phyloP scores from a whole-genome alignment of 1,140 invertebrate genomes.

The Scaptomyza hsui region DNA sequence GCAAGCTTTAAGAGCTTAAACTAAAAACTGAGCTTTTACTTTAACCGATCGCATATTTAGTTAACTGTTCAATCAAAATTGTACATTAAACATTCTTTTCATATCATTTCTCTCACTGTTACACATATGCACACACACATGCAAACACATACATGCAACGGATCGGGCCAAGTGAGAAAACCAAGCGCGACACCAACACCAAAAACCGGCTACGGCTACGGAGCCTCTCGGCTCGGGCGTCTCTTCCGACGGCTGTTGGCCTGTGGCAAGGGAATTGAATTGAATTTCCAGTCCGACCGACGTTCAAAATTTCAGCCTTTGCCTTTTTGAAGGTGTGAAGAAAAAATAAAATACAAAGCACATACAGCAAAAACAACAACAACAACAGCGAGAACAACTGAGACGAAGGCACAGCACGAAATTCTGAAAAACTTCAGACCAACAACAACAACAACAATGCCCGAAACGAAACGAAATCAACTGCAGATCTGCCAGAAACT shows the following conservation, averaged over 20 bases:
- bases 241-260: slow-evolving; percentile 24
- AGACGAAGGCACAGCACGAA: slow-evolving; percentile 65
- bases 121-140: neutral
- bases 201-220: slow-evolving; percentile 76
- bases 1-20: too few relatives aligned
- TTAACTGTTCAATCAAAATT: too few relatives aligned
- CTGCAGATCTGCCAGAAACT: slow-evolving; percentile 64
- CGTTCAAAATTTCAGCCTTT: slow-evolving; percentile 75
- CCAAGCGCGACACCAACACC: slow-evolving; percentile 80
- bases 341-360: slow-evolving; percentile 79
- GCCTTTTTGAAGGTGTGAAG: slow-evolving; percentile 77
- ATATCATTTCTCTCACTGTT: too few relatives aligned
- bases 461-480: slow-evolving; percentile 64
- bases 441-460: slow-evolving; percentile 30
- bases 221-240: neutral
- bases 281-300: slow-evolving; percentile 77
- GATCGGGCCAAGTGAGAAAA: slow-evolving; percentile 72
- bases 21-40: too few relatives aligned
- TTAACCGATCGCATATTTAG: too few relatives aligned
- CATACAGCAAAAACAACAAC: slow-evolving; percentile 32
- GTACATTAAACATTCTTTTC: too few relatives aligned
- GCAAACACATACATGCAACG: neutral
- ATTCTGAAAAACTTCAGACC: slow-evolving; percentile 73
- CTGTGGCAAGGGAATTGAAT: slow-evolving; percentile 75
- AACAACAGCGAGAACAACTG: slow-evolving; percentile 21